Evolutionary conservation across 2,797 vertebrate genomes (phyloP), one percentile per base, ranked within the genome.

Genomic region (Centroberyx gerrardi): DNA sequence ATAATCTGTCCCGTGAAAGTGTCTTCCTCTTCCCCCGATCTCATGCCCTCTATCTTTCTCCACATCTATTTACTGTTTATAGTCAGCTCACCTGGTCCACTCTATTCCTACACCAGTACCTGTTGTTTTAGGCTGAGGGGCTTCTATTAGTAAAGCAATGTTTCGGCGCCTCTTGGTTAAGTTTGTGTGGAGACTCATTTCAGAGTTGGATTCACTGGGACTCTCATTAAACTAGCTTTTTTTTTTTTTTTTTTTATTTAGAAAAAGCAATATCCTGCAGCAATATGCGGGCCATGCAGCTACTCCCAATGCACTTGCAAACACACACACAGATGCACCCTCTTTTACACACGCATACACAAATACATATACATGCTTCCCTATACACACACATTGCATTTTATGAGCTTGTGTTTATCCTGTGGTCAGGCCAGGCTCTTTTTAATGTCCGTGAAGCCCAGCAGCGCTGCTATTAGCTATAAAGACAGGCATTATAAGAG

Each of bases 361-460:
- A 74, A 31, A 55, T 8, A 49, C 62, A 74, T 66, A 72, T 76
- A 87, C 72, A 76, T 68, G 14, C 54, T 17, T 27, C 2, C 40
- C 17, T 27, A 49, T 33, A 72, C 49, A 76, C 62, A 87, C 83
- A 82, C 81, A 81, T 48, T 81, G 69, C 83, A 78, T 88, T 94
- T 90, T 92, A 91, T 85, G 77, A 84, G 85, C 90, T 79, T 86
- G 86, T 94, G 88, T 94, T 93, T 94, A 90, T 84, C 87, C 92
- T 93, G 90, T 86, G 93, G 92, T 90, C 84, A 58, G 72, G 80
- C 68, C 62, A 58, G 86, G 88, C 91, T 87, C 90, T 87, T 93
- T 94, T 94, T 92, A 93, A 94, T 94, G 93, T 91, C 92, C 80
- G 52, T 92, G 85, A 89, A 92, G 88, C 85, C 87, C 88, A 78